Percentiles rank a stretch among this genome's conserved stretches.
phyloP scores from a whole-genome alignment of 1,140 invertebrate species.

The Aphidius ervi region DNA sequence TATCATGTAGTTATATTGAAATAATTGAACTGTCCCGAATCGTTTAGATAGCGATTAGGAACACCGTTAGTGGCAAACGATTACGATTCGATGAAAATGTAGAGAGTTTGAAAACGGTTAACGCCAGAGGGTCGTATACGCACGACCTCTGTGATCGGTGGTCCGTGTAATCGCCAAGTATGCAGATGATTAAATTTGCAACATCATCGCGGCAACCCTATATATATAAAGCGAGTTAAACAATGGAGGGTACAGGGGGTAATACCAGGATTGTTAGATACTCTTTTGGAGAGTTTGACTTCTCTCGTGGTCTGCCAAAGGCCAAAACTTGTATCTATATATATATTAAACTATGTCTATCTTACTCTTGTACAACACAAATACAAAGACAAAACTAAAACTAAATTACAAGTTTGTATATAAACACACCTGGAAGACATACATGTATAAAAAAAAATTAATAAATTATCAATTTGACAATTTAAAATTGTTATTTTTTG shows the following conservation, averaged over 20 bases:
- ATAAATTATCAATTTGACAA: no score
- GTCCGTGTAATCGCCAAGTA: constrained; percentile 55
- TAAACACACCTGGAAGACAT: no score
- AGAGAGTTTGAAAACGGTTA: neutral
- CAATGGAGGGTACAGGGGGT: constrained; percentile 6
- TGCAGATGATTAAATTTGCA: constrained; percentile 58
- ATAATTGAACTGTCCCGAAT: constrained; percentile 6
- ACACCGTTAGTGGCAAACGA: constrained; percentile 16
- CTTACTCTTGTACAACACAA: no score
- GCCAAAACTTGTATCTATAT: constrained; percentile 24
- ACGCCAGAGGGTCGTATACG: constrained; percentile 28
- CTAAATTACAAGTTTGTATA: no score
- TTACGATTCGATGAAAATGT: constrained; percentile 14
- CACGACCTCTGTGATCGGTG: constrained; percentile 51
- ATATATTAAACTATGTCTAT: no score
- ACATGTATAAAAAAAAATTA: no score
- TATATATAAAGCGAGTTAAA: constrained; percentile 34
- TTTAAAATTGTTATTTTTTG: no score
- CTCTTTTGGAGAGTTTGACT: constrained; percentile 39
- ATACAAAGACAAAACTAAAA: no score
- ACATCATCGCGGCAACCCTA: constrained; percentile 52
- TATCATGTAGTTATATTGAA: no score
- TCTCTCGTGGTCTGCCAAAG: constrained; percentile 40
- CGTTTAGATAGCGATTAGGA: constrained; percentile 12
- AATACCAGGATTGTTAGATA: constrained; percentile 31